Evolutionary conservation across 1,140 invertebrate species (phyloP).

Genomic region (Danaus plexippus): DNA sequence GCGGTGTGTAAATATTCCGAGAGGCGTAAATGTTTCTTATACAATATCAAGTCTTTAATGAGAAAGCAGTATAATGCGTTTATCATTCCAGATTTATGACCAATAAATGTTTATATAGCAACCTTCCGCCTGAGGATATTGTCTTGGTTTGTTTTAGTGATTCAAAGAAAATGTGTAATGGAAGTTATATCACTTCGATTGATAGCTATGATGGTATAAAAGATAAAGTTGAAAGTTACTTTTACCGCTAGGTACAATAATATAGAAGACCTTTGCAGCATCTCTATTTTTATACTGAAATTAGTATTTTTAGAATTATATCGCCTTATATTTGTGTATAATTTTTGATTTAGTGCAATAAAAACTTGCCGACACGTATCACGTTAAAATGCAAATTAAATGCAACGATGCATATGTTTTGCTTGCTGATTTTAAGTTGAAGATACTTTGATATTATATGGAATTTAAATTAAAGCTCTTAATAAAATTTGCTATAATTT

Average conservation of each 20-base stretch:
- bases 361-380: constrained; percentile 24
- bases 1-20: constrained; percentile 23
- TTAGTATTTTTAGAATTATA: no score
- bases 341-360: no score
- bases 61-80: constrained; percentile 31
- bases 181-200: no score
- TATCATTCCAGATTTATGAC: constrained; percentile 31
- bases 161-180: constrained; percentile 21
- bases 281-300: no score
- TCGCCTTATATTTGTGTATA: no score
- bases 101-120: constrained; percentile 34
- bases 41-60: constrained; percentile 31
- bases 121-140: constrained; percentile 22
- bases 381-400: constrained; percentile 27
- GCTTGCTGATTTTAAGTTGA: constrained; percentile 26
- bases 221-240: no score
- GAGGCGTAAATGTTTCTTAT: constrained; percentile 28
- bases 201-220: no score
- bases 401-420: constrained; percentile 21
- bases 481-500: no score
- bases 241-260: no score
- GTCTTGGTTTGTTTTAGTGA: constrained; percentile 19
- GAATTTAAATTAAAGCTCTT: no score
- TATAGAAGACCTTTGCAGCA: no score
- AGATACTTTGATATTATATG: constrained; percentile 20